phyloP scores from a whole-genome alignment of 2,888 invertebrate species.

The Tricholauxania praeusta region DNA sequence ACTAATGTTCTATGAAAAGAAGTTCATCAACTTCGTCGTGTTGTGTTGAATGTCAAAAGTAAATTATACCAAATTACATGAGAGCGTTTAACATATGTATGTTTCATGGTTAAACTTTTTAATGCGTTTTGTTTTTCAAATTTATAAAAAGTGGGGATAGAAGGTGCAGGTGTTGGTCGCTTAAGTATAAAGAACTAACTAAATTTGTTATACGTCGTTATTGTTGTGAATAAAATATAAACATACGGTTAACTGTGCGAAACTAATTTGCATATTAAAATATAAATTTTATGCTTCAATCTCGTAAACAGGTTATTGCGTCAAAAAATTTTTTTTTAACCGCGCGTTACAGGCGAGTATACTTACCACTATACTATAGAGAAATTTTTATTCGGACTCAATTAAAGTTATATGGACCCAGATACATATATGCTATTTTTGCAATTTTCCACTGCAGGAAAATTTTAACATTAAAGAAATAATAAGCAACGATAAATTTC shows the following conservation, averaged over 20 bases:
- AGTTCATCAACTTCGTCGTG: not conserved
- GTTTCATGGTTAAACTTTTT: not conserved
- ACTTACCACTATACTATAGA: constrained; percentile 53
- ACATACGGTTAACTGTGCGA: not conserved
- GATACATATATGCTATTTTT: too few relatives aligned
- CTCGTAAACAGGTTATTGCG: too few relatives aligned
- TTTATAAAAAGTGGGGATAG: not conserved
- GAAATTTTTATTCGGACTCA: constrained; percentile 26
- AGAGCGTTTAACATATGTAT: too few relatives aligned
- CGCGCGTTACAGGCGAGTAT: constrained; percentile 66
- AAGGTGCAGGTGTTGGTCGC: not conserved
- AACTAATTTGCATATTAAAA: constrained; percentile 22
- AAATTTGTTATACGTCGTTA: constrained; percentile 1
- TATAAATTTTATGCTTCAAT: constrained; percentile 1
- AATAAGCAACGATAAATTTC: too few relatives aligned
- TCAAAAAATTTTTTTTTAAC: constrained; percentile 21
- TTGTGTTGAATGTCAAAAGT: constrained; percentile 27
- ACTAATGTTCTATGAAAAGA: too few relatives aligned
- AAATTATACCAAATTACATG: not conserved
- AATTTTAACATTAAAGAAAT: too few relatives aligned
- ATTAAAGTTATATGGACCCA: too few relatives aligned
- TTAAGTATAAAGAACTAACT: not conserved
- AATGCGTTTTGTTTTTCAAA: not conserved
- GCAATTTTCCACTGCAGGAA: too few relatives aligned
- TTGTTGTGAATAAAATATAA: constrained; percentile 2